Evolutionary conservation across 2,797 vertebrate species (phyloP), one percentile per base, ranked within the genome.

Genomic region (Falco biarmicus): DNA sequence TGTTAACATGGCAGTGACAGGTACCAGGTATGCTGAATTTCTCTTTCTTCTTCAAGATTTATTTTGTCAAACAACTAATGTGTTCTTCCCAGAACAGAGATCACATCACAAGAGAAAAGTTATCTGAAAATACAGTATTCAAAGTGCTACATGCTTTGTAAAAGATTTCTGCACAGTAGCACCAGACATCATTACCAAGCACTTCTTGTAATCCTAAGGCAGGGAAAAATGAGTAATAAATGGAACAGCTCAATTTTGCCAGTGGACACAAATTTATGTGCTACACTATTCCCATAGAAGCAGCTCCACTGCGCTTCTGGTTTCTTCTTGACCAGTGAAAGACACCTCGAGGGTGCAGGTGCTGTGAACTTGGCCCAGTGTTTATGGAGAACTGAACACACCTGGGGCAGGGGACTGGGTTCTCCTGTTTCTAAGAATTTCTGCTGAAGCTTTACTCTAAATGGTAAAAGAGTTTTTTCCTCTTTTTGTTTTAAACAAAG

Each of bases 371-470:
- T 59, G 57, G 47, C 7, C 15, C 79, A 73, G 41, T 5, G 1
- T 13, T 75, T 47, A 69, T 1, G 4, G 54, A 93, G 73, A 93
- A 92, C 45, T 60, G 81, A 80, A 87, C 31, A 48, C 0, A 4
- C 26, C 64, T 56, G 56, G 10, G 48, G 41, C 48, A 56, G 39
- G 14, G 21, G 11, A 88, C n/a, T 54, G 50, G 34, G 9, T 60
- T 84, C 43, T 87, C 34, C 51, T 71, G 32, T 64, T 95, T 91
- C 57, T 76, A 89, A 90, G 74, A 93, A 94, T 26, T 82, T 89
- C 50, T 82, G n/a, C 47, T 66, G 37, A 82, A 91, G 37, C 28
- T 70, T 84, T 84, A 51, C 12, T 84, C 24, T 81, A 63, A 79
- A 91, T 66, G 28, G 47, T 24, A 53, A 56, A 73, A 80, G 39